These are phyloP conservation scores for Drosophila mulleri DNA, from an alignment of 2,888 invertebrate genomes.

Conservation along the genomic window DNA sequence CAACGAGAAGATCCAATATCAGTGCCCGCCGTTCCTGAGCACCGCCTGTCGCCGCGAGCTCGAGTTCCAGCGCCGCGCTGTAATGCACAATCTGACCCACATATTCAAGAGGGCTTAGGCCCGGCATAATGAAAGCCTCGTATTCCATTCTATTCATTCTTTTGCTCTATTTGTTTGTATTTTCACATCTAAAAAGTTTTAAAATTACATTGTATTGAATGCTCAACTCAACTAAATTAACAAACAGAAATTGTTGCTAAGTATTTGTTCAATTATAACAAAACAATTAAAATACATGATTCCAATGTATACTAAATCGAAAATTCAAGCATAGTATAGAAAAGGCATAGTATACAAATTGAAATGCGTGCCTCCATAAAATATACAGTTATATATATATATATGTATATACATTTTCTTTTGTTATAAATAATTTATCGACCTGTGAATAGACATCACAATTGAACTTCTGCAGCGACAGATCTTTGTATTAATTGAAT, in stretches of 20 bases:
- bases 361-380: conserved; percentile 3
- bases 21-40: conserved; percentile 88
- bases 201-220: conserved; percentile 39
- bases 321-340: conserved; percentile 1
- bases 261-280: conserved; percentile 24
- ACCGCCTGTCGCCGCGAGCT: conserved; percentile 87
- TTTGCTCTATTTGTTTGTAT: conserved; percentile 19
- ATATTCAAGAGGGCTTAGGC: conserved; percentile 64
- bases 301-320: conserved; percentile 9
- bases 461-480: background rate
- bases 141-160: conserved; percentile 4
- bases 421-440: background rate
- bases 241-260: conserved; percentile 27
- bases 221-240: conserved; percentile 55
- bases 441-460: background rate
- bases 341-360: conserved; percentile 2
- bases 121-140: background rate
- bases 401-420: background rate
- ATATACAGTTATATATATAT: background rate
- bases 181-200: conserved; percentile 33
- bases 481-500: conserved; percentile 1
- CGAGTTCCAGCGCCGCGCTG: conserved; percentile 83
- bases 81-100: conserved; percentile 83
- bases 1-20: conserved; percentile 86
- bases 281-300: conserved; percentile 18